phyloP scores from a whole-genome alignment of 2,797 vertebrate species.

The Amniataba percoides region DNA sequence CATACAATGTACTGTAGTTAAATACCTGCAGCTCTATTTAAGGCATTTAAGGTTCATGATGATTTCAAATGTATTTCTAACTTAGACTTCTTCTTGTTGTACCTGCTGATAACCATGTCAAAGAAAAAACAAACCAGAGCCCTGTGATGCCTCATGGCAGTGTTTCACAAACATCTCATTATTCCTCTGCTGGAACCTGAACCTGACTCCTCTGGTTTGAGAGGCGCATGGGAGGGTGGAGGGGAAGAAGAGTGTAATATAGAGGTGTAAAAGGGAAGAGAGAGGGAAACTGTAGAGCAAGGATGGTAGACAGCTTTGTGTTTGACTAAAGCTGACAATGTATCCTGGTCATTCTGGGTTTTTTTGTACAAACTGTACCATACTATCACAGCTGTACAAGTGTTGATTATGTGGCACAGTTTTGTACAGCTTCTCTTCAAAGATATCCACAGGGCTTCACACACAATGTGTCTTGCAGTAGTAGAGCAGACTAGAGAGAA shows the following conservation, averaged over 20 bases:
- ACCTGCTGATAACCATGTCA: neutral
- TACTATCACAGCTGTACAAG: too few species aligned
- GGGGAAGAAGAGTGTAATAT: neutral
- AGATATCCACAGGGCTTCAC: too few species aligned
- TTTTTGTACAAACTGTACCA: too few species aligned
- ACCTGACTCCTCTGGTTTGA: neutral
- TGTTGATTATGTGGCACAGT: too few species aligned
- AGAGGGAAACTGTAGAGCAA: neutral
- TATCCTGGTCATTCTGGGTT: neutral
- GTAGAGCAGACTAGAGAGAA: too few species aligned
- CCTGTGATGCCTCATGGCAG: neutral
- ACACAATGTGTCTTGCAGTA: too few species aligned
- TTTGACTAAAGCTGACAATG: neutral
- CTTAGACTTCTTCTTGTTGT: neutral
- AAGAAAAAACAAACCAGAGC: neutral
- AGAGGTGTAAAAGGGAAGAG: neutral
- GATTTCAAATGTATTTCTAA: constrained; percentile 4
- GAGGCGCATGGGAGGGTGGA: neutral
- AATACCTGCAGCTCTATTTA: too few species aligned
- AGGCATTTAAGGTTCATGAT: neutral
- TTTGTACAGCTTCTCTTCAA: too few species aligned
- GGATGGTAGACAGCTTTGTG: neutral
- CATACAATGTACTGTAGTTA: neutral
- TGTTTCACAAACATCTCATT: constrained; percentile 16
- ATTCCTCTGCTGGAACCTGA: constrained; percentile 17